Evolutionary conservation across 2,888 invertebrate genomes (phyloP).

Genomic region (Hecatera dysodea): DNA sequence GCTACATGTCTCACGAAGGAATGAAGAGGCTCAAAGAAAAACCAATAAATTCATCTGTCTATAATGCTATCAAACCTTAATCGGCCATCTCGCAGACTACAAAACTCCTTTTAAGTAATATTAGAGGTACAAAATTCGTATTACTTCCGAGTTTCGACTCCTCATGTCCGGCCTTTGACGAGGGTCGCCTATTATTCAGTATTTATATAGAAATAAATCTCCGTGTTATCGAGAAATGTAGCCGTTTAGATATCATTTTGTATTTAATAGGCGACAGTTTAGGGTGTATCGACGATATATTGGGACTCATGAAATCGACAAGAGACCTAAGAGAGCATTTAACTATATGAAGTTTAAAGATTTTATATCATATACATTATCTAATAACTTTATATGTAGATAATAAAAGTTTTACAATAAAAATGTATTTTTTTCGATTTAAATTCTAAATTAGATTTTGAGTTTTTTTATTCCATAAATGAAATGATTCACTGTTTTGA

Average conservation of each 20-base stretch:
- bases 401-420: too few species aligned
- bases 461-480: too few species aligned
- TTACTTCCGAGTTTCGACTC: constrained; percentile 65
- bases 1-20: too few species aligned
- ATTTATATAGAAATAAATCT: constrained; percentile 71
- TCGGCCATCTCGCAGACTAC: constrained; percentile 46
- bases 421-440: too few species aligned
- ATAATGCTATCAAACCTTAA: constrained; percentile 47
- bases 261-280: constrained; percentile 52
- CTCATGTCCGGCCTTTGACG: constrained; percentile 68
- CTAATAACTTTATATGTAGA: too few species aligned
- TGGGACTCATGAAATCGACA: neutral
- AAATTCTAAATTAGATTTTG: too few species aligned
- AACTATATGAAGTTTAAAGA: neutral
- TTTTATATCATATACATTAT: too few species aligned
- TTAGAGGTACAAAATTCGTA: constrained; percentile 62
- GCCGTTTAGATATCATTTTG: constrained; percentile 49
- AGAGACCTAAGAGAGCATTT: neutral
- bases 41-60: constrained; percentile 47
- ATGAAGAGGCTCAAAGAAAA: constrained; percentile 10
- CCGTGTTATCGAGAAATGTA: constrained; percentile 45
- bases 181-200: constrained; percentile 71
- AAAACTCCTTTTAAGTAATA: constrained; percentile 54
- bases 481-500: too few species aligned
- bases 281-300: constrained; percentile 15